Base-by-base conservation (phyloP, 2,888 invertebrate genomes). In the Glyphotaelius pellucidus region DNA sequence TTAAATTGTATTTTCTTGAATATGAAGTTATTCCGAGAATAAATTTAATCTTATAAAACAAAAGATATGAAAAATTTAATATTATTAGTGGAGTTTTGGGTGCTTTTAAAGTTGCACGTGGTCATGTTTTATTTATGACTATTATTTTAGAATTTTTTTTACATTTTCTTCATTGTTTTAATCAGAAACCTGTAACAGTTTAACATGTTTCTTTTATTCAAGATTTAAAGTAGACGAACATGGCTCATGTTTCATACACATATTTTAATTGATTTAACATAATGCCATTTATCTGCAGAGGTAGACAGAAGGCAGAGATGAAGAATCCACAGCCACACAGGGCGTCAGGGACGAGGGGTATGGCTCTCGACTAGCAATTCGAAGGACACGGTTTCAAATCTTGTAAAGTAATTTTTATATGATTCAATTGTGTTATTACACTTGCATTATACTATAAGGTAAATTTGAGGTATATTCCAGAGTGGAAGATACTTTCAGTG, bases 1-100 rank as follows among this genome's bases (percentile, higher is more conserved):
- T 87, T 35, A 87, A 52, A 87, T 87, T 87, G 5, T 0, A 31
- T 30, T 87, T 87, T 67, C 67, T 87, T 31, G 67, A 67, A 87
- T 87, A 67, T 86, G 32, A 83, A 83, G 25, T 83, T 38, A 86
- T 42, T 86, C 38, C 14, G n/a, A 42, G 85, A n/a, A 47, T 35
- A 42, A 42, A n/a, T 25, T 30, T 30, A 47, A 30, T 47, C 85
- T 30, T 47, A 12, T 19, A 4, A 86, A 86, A 42, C 25, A 67
- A 67, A 9, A n/a, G 30, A 42, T 86, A 19, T 85, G 38, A 38
- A 38, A 85, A 80, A 12, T 52, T 52, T 5, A 19, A 52, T 15
- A 67, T 67, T 67, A 67, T 67, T n/a, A 67, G 67, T 67, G 25
- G 67, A 67, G 67, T n/a, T 67, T 67, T 67, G 25, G 67, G 81